Evolutionary conservation across 2,797 vertebrate species (phyloP).

Genomic region (Alectoris magna): DNA sequence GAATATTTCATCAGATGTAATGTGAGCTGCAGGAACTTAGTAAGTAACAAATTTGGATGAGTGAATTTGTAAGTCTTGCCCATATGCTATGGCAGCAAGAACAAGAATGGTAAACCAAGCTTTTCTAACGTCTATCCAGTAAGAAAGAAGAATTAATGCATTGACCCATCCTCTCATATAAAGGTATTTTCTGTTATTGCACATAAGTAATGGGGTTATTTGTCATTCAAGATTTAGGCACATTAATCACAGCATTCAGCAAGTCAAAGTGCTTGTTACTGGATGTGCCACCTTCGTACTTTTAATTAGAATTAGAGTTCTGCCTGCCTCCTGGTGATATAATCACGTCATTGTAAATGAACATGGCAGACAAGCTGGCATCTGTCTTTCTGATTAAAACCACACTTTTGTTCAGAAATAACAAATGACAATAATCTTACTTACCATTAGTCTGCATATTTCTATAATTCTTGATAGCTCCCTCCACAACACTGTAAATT

Average conservation of each 20-base stretch:
- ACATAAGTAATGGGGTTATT: neutral
- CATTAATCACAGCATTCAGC: neutral
- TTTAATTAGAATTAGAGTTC: neutral
- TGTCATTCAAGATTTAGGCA: neutral
- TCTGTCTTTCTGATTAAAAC: neutral
- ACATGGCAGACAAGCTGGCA: neutral
- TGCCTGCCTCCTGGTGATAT: neutral
- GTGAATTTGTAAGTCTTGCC: neutral
- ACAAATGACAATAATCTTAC: neutral
- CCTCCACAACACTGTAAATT: neutral
- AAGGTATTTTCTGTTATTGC: neutral
- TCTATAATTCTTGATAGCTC: neutral
- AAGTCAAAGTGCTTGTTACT: neutral
- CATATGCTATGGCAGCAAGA: neutral
- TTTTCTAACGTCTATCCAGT: neutral
- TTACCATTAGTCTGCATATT: neutral
- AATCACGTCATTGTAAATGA: neutral
- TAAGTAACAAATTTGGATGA: neutral
- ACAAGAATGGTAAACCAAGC: neutral
- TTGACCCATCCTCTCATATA: neutral
- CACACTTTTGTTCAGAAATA: neutral
- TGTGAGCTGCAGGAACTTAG: neutral
- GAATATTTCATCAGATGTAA: constrained; percentile 31
- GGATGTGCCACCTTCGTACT: neutral
- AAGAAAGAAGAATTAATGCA: no score